Conservation (phyloP, 1,140 invertebrate species). For the Coenobita brevimanus region DNA sequence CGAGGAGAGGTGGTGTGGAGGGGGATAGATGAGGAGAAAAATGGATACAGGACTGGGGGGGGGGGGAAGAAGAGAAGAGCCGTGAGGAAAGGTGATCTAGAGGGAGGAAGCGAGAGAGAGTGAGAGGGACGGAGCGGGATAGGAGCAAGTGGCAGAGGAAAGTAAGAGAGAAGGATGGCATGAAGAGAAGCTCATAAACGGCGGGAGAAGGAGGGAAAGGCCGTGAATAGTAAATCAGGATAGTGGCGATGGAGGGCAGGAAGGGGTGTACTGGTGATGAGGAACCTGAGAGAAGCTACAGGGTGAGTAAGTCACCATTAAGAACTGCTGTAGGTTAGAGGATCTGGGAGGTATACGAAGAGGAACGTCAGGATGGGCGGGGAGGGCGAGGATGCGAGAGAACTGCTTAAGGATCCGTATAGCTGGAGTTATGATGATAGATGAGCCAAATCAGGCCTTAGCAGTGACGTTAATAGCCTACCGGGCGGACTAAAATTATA, state of each 20-base stretch:
- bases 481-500: too few species aligned
- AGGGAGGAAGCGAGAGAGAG: conserved; percentile 11
- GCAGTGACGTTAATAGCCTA: too few species aligned
- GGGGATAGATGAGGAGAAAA: background rate
- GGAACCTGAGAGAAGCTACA: too few species aligned
- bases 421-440: too few species aligned
- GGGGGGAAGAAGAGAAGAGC: background rate
- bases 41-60: background rate
- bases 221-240: background rate
- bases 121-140: background rate
- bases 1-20: too few species aligned
- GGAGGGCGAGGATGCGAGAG: too few species aligned
- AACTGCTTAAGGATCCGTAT: too few species aligned
- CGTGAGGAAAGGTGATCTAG: background rate
- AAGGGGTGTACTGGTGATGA: background rate
- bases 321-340: too few species aligned
- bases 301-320: too few species aligned
- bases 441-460: too few species aligned
- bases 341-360: too few species aligned
- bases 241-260: background rate
- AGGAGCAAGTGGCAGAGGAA: background rate
- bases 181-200: background rate
- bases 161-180: background rate
- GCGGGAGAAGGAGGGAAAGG: background rate
- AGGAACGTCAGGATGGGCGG: too few species aligned